A percentile compares a stretch with the other conserved stretches of the same genome.
Evolutionary conservation across 2,113 vertebrate genomes (phyloP).

Genomic region (Pao palembangensis): DNA sequence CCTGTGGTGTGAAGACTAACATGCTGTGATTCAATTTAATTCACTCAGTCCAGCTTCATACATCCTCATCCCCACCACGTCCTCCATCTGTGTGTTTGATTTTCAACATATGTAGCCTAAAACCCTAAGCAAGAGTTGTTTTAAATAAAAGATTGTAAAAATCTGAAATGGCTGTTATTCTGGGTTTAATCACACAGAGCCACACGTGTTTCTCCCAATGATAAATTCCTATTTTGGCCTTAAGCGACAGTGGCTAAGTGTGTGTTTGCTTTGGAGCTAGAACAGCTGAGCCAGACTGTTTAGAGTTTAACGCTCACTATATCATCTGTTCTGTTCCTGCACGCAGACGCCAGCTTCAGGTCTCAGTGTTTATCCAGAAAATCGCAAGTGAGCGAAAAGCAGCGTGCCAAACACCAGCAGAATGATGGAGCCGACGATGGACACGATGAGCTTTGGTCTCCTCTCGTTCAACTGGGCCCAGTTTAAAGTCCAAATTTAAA

Average conservation of each 20-base stretch:
- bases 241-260: constrained; percentile 22
- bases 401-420: constrained; percentile 40
- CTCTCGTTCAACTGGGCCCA: not conserved
- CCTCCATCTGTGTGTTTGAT: constrained; percentile 1
- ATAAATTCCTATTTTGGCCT: constrained; percentile 45
- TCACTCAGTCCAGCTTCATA: constrained; percentile 42
- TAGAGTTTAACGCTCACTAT: constrained; percentile 44
- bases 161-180: not conserved
- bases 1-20: constrained; percentile 37
- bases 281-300: no score
- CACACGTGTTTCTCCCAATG: constrained; percentile 29
- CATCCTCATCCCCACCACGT: constrained; percentile 11
- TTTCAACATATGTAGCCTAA: constrained; percentile 2
- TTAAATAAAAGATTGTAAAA: not conserved
- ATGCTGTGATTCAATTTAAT: constrained; percentile 50
- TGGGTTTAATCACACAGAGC: constrained; percentile 29
- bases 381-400: constrained; percentile 41
- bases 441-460: constrained; percentile 26
- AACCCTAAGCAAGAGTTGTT: not conserved
- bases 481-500: no score
- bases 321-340: constrained; percentile 29
- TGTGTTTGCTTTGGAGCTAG: constrained; percentile 45
- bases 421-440: constrained; percentile 50
- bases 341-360: constrained; percentile 7
- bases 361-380: constrained; percentile 44